These are phyloP conservation scores for Euwallacea fornicatus DNA, from an alignment of 1,140 invertebrate species.

Conservation along the genomic window DNA sequence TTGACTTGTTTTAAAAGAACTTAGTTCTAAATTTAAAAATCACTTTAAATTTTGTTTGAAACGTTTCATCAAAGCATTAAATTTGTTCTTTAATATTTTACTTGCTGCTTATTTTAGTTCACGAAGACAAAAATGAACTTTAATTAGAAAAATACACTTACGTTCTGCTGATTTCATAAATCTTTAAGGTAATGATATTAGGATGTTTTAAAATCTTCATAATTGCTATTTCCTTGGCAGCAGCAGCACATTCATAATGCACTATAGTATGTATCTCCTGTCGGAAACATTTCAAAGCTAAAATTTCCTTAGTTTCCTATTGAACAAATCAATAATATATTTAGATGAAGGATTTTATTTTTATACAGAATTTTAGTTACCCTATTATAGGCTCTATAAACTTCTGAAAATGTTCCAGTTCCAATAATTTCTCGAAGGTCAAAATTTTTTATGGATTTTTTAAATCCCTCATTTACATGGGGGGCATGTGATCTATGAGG, in stretches of 20 bases:
- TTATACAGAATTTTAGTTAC: conserved; percentile 5
- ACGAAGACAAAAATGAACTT: background rate
- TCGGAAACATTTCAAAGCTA: conserved; percentile 21
- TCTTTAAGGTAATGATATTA: conserved; percentile 20
- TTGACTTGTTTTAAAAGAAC: too few relatives aligned
- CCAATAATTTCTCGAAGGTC: conserved; percentile 2
- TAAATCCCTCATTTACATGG: too few relatives aligned
- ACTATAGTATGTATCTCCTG: background rate
- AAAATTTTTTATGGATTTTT: too few relatives aligned
- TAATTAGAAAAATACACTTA: conserved; percentile 16
- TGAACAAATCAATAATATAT: background rate
- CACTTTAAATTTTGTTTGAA: too few relatives aligned
- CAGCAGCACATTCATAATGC: background rate
- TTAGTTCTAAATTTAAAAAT: too few relatives aligned
- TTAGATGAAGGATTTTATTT: background rate
- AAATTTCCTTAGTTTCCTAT: conserved; percentile 2
- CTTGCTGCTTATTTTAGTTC: too few relatives aligned
- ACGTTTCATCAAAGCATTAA: too few relatives aligned
- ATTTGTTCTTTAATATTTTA: too few relatives aligned
- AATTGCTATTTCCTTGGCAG: conserved; percentile 32
- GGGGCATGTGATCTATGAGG: too few relatives aligned
- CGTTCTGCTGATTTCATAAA: conserved; percentile 25
- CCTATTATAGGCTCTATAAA: conserved; percentile 9
- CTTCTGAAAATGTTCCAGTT: conserved; percentile 12
- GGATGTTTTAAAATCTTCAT: conserved; percentile 22